phyloP scores from a whole-genome alignment of 2,888 invertebrate species.

The Idaea biselata region DNA sequence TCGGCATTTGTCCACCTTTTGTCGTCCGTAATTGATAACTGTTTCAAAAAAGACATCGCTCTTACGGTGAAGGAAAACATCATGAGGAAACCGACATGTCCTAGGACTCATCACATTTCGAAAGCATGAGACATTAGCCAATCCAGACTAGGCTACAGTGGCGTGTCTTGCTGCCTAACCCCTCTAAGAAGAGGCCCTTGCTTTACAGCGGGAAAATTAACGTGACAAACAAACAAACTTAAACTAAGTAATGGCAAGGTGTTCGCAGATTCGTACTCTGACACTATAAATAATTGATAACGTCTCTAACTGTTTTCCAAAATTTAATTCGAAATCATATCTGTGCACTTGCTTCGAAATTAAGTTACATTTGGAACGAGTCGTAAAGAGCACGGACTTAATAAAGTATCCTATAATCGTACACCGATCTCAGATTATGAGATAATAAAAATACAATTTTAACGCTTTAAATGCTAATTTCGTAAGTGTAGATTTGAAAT shows the following conservation, averaged over 20 bases:
- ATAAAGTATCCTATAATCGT: background rate
- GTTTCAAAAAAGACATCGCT: too few relatives aligned
- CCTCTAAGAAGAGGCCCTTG: too few relatives aligned
- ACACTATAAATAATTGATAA: background rate
- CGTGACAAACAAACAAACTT: too few relatives aligned
- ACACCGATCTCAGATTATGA: background rate
- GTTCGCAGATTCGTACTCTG: background rate
- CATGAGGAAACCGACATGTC: too few relatives aligned
- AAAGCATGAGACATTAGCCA: too few relatives aligned
- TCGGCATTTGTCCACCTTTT: background rate
- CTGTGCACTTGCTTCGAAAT: background rate
- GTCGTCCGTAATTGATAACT: too few relatives aligned
- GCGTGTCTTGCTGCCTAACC: too few relatives aligned
- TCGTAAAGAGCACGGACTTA: background rate
- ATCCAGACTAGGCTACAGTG: too few relatives aligned
- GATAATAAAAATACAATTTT: constrained; percentile 1
- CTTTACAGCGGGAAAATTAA: too few relatives aligned
- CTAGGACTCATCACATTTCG: too few relatives aligned
- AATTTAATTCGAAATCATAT: background rate
- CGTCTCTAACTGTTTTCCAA: background rate
- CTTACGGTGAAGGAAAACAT: too few relatives aligned
- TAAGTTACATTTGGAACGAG: background rate
- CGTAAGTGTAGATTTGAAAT: background rate
- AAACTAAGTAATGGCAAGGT: background rate
- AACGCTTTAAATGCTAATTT: background rate